Evolutionary conservation across 2,113 vertebrate genomes (phyloP).

Genomic region (Scalopus aquaticus): DNA sequence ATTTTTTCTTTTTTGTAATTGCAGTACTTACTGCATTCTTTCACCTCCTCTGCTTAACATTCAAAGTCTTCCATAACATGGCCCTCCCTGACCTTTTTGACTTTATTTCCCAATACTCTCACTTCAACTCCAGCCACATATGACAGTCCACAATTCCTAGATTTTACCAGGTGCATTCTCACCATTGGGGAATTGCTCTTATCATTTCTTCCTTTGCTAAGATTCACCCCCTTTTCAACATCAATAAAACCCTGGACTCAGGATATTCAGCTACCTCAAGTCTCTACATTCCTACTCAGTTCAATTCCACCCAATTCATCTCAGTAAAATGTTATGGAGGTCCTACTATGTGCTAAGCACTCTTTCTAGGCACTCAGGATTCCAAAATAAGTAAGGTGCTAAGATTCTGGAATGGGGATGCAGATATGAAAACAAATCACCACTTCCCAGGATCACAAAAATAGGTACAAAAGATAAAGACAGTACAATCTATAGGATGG

Average conservation of each 20-base stretch:
- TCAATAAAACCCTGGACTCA: neutral
- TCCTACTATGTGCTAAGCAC: neutral
- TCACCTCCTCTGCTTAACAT: slow-evolving; percentile 6
- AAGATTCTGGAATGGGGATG: neutral
- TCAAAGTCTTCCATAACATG: neutral
- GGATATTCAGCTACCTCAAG: neutral
- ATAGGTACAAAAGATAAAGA: neutral
- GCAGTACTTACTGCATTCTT: neutral
- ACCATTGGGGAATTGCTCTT: neutral
- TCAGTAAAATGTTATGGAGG: neutral
- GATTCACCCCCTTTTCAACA: neutral
- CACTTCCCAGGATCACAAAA: neutral
- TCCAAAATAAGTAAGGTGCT: neutral
- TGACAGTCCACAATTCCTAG: neutral
- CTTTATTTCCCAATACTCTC: neutral
- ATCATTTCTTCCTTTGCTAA: neutral
- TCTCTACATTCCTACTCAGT: neutral
- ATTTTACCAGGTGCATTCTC: neutral
- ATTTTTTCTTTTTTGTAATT: slow-evolving; percentile 20
- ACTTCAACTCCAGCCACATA: neutral
- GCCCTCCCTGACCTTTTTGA: neutral
- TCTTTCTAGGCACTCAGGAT: neutral
- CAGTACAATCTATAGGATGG: neutral
- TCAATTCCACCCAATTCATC: neutral
- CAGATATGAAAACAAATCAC: neutral